Evolutionary conservation across 2,797 vertebrate genomes (phyloP).

Genomic region (Cyprinella venusta): DNA sequence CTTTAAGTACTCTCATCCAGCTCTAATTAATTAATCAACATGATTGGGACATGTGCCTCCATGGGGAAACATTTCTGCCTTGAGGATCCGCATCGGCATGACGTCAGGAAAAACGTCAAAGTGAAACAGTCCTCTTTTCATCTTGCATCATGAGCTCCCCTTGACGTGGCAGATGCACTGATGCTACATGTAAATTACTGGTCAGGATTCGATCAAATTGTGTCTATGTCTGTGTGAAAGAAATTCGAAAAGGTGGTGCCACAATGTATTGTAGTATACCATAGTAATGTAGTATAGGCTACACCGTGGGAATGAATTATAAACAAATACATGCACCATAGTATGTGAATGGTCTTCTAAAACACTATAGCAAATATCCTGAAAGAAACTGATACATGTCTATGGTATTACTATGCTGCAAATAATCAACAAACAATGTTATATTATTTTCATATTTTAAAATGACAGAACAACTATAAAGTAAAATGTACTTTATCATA

Average conservation of each 20-base stretch:
- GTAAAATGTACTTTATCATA: background rate
- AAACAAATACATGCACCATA: too few species aligned
- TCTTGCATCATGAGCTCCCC: slow-evolving; percentile 10
- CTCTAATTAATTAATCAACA: slow-evolving; percentile 48
- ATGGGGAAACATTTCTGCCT: slow-evolving; percentile 22
- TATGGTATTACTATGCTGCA: background rate
- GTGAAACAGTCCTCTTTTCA: slow-evolving; percentile 49
- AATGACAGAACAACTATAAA: background rate
- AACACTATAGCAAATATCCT: background rate
- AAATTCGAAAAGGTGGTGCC: background rate
- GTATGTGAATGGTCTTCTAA: too few species aligned
- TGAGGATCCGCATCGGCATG: slow-evolving; percentile 66
- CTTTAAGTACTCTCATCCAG: slow-evolving; percentile 25
- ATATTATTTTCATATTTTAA: background rate
- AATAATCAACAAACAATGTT: background rate
- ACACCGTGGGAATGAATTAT: background rate
- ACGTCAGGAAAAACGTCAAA: slow-evolving; percentile 67
- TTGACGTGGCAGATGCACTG: slow-evolving; percentile 3
- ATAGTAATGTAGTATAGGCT: background rate
- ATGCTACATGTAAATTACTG: background rate
- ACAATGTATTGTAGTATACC: background rate
- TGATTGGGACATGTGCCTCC: slow-evolving; percentile 10
- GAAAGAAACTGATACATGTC: background rate
- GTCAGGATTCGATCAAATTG: background rate
- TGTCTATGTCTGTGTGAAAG: background rate